A percentile compares a stretch with the other conserved stretches of the same genome.
phyloP scores from a whole-genome alignment of 2,797 vertebrate species.

The Melanotaenia boesemani region DNA sequence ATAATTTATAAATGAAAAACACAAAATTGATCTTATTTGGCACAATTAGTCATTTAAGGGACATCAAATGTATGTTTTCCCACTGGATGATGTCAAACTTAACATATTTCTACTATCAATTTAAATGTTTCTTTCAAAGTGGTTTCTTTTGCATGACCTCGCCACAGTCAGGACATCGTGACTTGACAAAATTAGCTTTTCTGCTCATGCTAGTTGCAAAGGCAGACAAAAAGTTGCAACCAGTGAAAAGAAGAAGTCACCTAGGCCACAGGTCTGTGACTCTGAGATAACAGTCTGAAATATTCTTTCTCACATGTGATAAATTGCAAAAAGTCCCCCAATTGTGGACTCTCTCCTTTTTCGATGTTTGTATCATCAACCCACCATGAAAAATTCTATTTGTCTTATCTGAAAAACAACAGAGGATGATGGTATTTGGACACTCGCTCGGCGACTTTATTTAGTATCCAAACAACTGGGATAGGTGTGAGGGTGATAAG shows the following conservation, averaged over 20 bases:
- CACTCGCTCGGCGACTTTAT: constrained; percentile 58
- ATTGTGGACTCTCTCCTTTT: constrained; percentile 8
- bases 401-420: constrained; percentile 38
- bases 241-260: constrained; percentile 63
- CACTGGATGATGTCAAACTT: not conserved
- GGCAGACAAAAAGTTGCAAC: not conserved
- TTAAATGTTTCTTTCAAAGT: not conserved
- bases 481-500: constrained; percentile 65
- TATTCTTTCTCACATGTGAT: constrained; percentile 11
- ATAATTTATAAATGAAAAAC: constrained; percentile 11
- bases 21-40: not conserved
- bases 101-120: not conserved
- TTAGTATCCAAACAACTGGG: constrained; percentile 72
- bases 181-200: constrained; percentile 44
- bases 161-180: constrained; percentile 39
- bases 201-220: constrained; percentile 9
- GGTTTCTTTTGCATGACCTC: constrained; percentile 43
- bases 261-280: constrained; percentile 43
- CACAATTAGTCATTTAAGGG: not conserved
- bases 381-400: constrained; percentile 21
- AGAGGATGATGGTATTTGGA: constrained; percentile 37
- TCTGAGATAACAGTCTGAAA: constrained; percentile 39
- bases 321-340: constrained; percentile 30
- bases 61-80: not conserved
- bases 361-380: constrained; percentile 51